Percentiles rank a stretch among this genome's conserved stretches.
Evolutionary conservation across 2,113 vertebrate species (phyloP).

Genomic region (Tetrax tetrax): DNA sequence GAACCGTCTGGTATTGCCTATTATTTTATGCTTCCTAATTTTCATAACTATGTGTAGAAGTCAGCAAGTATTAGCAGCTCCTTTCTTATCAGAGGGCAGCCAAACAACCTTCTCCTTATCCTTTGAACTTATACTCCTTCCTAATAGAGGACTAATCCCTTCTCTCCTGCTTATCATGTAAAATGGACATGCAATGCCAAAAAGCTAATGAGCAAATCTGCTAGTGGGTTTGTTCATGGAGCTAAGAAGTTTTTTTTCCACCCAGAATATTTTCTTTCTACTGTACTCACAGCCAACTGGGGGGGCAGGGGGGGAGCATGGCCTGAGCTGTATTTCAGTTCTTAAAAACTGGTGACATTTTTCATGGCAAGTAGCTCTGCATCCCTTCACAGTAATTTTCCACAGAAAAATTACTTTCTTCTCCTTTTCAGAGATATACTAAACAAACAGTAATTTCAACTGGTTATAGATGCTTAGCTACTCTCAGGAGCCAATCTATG

Average conservation of each 20-base stretch:
- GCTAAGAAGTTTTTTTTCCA: neutral
- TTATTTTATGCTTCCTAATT: constrained; percentile 16
- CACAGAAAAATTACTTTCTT: neutral
- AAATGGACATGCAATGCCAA: neutral
- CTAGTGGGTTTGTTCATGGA: neutral
- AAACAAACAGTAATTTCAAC: neutral
- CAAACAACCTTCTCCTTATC: neutral
- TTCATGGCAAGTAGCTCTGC: neutral
- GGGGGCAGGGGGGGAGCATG: neutral
- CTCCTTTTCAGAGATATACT: neutral
- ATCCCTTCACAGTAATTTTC: neutral
- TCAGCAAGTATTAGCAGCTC: neutral
- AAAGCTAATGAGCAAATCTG: neutral
- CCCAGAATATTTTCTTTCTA: neutral
- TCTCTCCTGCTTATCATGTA: neutral
- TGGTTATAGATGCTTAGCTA: neutral
- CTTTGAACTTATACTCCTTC: neutral
- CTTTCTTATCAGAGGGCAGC: neutral
- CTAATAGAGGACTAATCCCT: neutral
- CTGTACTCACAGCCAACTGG: neutral
- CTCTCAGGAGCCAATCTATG: neutral
- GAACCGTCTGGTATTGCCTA: neutral
- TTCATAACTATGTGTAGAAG: neutral
- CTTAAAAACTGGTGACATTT: neutral
- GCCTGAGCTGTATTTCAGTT: neutral